phyloP scores from a whole-genome alignment of 2,113 vertebrate genomes.

The Odobenus rosmarus region DNA sequence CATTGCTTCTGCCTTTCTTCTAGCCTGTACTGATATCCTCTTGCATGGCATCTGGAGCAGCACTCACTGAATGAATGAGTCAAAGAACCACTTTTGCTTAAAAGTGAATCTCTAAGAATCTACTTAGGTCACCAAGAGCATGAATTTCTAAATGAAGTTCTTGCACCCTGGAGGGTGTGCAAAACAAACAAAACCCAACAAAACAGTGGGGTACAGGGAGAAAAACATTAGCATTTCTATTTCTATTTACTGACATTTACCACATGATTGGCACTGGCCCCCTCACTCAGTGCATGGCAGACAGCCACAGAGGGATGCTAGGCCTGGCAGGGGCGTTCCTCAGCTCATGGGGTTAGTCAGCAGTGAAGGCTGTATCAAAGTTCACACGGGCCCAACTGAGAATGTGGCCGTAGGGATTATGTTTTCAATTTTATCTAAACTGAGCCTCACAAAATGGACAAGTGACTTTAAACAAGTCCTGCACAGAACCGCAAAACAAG shows the following conservation, averaged over 20 bases:
- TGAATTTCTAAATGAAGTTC: not conserved
- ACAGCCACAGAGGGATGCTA: too few species aligned
- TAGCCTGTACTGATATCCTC: not conserved
- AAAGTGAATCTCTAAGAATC: not conserved
- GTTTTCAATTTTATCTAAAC: constrained; percentile 16
- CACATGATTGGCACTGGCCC: not conserved
- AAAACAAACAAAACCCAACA: not conserved
- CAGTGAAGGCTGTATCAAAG: not conserved
- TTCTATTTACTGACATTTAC: not conserved
- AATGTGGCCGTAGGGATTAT: not conserved
- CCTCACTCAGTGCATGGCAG: not conserved
- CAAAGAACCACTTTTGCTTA: not conserved
- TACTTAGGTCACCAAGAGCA: not conserved
- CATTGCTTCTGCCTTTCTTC: not conserved
- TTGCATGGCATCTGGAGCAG: not conserved
- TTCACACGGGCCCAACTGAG: not conserved
- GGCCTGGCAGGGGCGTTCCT: rapidly evolving
- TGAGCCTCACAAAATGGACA: not conserved
- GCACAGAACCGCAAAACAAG: not conserved
- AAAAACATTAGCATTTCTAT: not conserved
- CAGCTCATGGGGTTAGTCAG: not conserved
- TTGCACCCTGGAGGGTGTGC: not conserved
- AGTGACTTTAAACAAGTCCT: not conserved
- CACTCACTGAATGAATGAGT: not conserved
- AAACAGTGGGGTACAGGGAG: not conserved